Percentiles rank a stretch among this genome's conserved stretches.
Evolutionary conservation across 2,797 vertebrate species (phyloP).

Genomic region (Hemibagrus guttatus): DNA sequence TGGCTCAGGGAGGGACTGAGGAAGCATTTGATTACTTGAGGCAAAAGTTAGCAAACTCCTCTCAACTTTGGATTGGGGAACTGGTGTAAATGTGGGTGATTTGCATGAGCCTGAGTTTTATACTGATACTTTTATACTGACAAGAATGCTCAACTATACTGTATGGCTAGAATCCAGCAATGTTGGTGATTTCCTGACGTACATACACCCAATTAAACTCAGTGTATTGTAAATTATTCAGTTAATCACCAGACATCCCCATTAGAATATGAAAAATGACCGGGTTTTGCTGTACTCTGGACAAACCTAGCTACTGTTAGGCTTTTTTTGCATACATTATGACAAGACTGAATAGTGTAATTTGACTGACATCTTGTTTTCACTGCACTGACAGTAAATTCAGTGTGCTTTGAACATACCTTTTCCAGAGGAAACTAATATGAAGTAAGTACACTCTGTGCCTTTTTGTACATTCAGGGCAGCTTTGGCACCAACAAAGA

Average conservation of each 20-base stretch:
- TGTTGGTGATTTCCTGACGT: background rate
- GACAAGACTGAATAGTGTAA: background rate
- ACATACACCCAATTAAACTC: background rate
- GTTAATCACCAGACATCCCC: background rate
- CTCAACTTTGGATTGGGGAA: constrained; percentile 12
- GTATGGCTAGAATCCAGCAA: background rate
- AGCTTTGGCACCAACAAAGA: constrained; percentile 16
- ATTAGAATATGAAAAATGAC: background rate
- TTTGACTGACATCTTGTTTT: constrained; percentile 3
- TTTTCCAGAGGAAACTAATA: constrained; percentile 24
- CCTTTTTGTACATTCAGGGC: constrained; percentile 17
- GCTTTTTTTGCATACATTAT: background rate
- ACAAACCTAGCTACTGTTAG: background rate
- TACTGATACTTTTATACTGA: constrained; percentile 5
- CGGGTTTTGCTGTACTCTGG: background rate
- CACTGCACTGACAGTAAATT: constrained; percentile 7
- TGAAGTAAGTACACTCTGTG: constrained; percentile 7
- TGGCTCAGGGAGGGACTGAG: constrained; percentile 45
- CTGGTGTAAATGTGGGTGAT: constrained; percentile 7
- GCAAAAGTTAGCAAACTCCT: constrained; percentile 31
- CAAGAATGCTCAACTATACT: constrained; percentile 3
- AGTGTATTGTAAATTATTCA: background rate
- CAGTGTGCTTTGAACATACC: constrained; percentile 1
- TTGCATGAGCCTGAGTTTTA: constrained; percentile 24
- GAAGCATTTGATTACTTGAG: constrained; percentile 17